These are phyloP conservation scores for Harpagifer antarcticus DNA, from an alignment of 2,797 vertebrate genomes.

Conservation along the genomic window DNA sequence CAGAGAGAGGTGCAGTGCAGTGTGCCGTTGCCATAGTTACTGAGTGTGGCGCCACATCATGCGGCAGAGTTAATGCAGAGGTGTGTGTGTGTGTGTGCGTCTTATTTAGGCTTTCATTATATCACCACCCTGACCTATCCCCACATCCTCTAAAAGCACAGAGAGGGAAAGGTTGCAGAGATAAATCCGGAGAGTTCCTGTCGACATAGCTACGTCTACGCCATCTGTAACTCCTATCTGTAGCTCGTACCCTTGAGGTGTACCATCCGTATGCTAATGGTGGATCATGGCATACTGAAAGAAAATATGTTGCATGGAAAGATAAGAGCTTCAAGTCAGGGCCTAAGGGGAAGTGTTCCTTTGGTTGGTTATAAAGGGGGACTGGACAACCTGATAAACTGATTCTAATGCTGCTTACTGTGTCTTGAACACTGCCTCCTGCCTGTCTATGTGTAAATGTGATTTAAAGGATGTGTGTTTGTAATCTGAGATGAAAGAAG, in stretches of 20 bases:
- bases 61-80: conserved; percentile 76
- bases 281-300: conserved; percentile 20
- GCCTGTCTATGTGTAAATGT: background rate
- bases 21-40: conserved; percentile 79
- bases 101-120: conserved; percentile 70
- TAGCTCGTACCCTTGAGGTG: conserved; percentile 20
- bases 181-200: conserved; percentile 45
- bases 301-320: conserved; percentile 28
- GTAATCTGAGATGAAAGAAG: background rate
- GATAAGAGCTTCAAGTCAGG: conserved; percentile 29
- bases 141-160: conserved; percentile 38
- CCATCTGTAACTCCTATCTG: conserved; percentile 32
- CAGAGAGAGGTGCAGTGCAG: conserved; percentile 70
- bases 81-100: conserved; percentile 52
- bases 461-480: background rate
- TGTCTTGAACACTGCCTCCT: background rate
- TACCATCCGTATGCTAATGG: conserved; percentile 33
- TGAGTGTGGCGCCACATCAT: conserved; percentile 69
- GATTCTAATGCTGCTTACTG: background rate
- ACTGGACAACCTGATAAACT: background rate
- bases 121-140: conserved; percentile 68
- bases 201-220: conserved; percentile 19
- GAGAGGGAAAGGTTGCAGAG: conserved; percentile 43
- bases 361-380: background rate
- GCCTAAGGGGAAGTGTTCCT: background rate